phyloP scores from a whole-genome alignment of 2,888 invertebrate genomes.

The Sinohyriopsis cumingii region DNA sequence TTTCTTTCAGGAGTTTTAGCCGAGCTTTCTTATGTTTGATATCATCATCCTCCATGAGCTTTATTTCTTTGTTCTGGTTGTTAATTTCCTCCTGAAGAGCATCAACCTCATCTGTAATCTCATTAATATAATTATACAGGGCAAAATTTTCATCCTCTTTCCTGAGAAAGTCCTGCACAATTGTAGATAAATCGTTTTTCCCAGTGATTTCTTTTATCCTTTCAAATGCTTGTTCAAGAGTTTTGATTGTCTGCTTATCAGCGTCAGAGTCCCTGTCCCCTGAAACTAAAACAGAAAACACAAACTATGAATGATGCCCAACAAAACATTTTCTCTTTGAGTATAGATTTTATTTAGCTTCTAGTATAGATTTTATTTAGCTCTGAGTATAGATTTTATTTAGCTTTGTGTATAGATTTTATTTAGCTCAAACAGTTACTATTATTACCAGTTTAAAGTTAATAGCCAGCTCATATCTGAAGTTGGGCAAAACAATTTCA shows the following conservation, averaged over 20 bases:
- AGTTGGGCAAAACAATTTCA: too few species aligned
- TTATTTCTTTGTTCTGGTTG: constrained; percentile 74
- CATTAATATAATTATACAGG: constrained; percentile 90
- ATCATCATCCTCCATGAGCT: constrained; percentile 49
- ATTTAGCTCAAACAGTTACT: too few species aligned
- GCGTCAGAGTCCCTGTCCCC: constrained; percentile 78
- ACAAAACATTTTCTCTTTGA: too few species aligned
- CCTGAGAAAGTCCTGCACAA: constrained; percentile 83
- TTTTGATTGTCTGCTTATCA: constrained; percentile 80
- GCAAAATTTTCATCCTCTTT: constrained; percentile 93
- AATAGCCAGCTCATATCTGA: too few species aligned
- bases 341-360: too few species aligned
- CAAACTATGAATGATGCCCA: too few species aligned
- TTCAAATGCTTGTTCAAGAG: constrained; percentile 83
- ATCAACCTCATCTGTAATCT: constrained; percentile 78
- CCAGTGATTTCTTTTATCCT: constrained; percentile 77
- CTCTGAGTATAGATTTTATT: too few species aligned
- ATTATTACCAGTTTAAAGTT: too few species aligned
- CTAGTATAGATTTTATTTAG: too few species aligned
- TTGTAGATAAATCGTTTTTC: constrained; percentile 64
- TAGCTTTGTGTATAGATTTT: too few species aligned
- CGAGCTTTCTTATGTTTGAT: constrained; percentile 41
- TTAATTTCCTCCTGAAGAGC: constrained; percentile 52
- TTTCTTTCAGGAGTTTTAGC: constrained; percentile 38
- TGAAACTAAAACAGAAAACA: constrained; percentile 7